Percentiles rank a stretch among this genome's conserved stretches.
phyloP scores from a whole-genome alignment of 2,797 vertebrate genomes.

The Liparis tanakae region DNA sequence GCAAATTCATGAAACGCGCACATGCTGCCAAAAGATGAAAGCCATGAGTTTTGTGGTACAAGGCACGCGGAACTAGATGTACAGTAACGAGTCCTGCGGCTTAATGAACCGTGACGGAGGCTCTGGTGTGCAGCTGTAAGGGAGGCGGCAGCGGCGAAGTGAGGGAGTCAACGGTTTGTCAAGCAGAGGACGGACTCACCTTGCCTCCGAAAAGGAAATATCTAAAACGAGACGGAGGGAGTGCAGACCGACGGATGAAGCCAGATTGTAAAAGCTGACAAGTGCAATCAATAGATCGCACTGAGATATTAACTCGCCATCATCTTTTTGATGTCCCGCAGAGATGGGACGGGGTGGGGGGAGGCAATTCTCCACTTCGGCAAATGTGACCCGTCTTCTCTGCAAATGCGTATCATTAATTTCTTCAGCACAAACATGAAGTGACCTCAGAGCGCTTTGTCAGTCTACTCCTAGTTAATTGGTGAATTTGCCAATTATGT shows the following conservation, averaged over 20 bases:
- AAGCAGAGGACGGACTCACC: conserved; percentile 68
- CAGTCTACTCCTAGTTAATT: conserved; percentile 45
- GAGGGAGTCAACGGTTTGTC: conserved; percentile 50
- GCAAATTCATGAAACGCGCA: conserved; percentile 70
- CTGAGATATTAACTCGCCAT: conserved; percentile 54
- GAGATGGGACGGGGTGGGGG: conserved; percentile 30
- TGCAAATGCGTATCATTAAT: conserved; percentile 18
- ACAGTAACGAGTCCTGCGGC: conserved; percentile 56
- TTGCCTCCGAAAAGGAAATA: conserved; percentile 37
- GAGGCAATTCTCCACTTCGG: conserved; percentile 33
- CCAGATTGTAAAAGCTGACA: conserved; percentile 67
- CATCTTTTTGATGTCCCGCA: conserved; percentile 53
- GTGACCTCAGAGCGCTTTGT: conserved; percentile 23
- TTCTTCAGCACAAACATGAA: conserved; percentile 22
- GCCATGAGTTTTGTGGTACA: conserved; percentile 58
- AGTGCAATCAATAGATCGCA: conserved; percentile 64
- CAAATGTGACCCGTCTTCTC: conserved; percentile 1
- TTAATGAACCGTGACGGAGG: conserved; percentile 47
- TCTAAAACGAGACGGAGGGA: conserved; percentile 38
- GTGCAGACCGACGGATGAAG: conserved; percentile 37
- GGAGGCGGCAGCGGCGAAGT: conserved; percentile 21
- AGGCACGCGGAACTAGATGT: conserved; percentile 65
- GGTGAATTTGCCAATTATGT: conserved; percentile 42
- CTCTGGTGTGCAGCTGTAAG: conserved; percentile 34
- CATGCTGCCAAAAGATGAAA: conserved; percentile 67